Evolutionary conservation across 2,113 vertebrate genomes (phyloP), one percentile per base, ranked within the genome.

Genomic region (Labeo rohita): DNA sequence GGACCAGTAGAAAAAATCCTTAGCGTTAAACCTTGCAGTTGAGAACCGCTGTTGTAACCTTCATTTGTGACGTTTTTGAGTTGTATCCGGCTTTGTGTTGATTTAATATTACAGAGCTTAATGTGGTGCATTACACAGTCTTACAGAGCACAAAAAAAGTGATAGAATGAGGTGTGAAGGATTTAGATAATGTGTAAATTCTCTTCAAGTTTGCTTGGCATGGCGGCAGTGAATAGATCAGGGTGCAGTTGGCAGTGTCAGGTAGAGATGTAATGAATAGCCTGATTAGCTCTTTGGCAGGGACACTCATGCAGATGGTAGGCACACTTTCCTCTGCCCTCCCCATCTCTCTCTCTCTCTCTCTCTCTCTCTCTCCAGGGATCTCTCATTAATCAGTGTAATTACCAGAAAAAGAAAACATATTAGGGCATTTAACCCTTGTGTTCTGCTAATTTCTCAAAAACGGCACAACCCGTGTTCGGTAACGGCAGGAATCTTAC

Each of bases 221-320:
- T 52, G 47, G 76, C 12, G 13, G 85, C 72, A 68, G 79, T 65
- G 74, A 49, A 65, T 83, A 66, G 85, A 84, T 83, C 49, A 84
- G 47, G 75, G 84, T 84, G 54, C 8, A 39, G 39, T 88, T 88
- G 87, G 84, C 84, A 88, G 75, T 61, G 70, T 78, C 80, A 86
- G 87, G 84, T 86, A 54, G 73, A 54, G 84, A 86, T 61, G 76
- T 86, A 72, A 87, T 86, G 85, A 65, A 87, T 65, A 77, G 50
- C 23, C 68, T 89, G 76, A 77, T 84, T 87, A 85, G 85, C 34
- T 83, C 72, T 77, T 87, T 87, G 82, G 85, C 88, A 76, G 70
- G 52, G 47, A 72, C n/a, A 1, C 28, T 77, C 36, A 16, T 85
- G 49, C 74, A 79, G 82, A 84, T 84, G 82, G 82, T 54, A 84